Evolutionary conservation across 2,797 vertebrate genomes (phyloP), one percentile per base, ranked within the genome.

Genomic region (Enteromius treurensis): DNA sequence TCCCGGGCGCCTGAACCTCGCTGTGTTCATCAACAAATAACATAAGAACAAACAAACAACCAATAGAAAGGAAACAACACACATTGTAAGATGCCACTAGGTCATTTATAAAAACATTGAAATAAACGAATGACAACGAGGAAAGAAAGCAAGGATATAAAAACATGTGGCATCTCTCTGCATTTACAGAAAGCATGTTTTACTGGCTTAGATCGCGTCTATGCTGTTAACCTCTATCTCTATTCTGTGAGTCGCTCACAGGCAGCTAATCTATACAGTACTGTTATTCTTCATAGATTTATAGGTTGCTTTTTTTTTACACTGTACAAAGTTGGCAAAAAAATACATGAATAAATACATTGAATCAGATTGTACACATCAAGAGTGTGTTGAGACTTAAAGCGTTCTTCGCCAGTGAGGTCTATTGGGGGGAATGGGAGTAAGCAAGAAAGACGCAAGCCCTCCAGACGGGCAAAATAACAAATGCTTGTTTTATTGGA

Each of bases 241-340:
- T 94, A 94, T 95, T 93, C 93, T 94, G 93, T 92, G 93, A 92
- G 93, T 94, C 94, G 92, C 87, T 91, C 94, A 93, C 92, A 94
- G 94, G 94, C 93, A 93, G 93, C 95, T 96, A 96, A 94, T 95
- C 94, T 95, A 96, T 95, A 95, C 95, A 95, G 95, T 95, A 95
- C 93, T 93, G 92, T 94, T 90, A 92, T 93, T 93, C 91, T 93
- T 94, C 92, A 93, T 93, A 95, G 95, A 95, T 95, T 94, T 94
- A 95, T 94, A 94, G 91, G 93, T 94, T 45, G 26, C 42, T 71
- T 70, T 78, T 93, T 95, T 95, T 95, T 93, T 95, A 96, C 95
- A 95, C 94, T 96, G 93, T 96, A 95, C 95, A 96, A 95, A 95
- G 94, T 95, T 96, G 94, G 94, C 93, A 95, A 94, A 94, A 87